phyloP scores from a whole-genome alignment of 2,113 vertebrate species.

The Protobothrops flavoviridis region DNA sequence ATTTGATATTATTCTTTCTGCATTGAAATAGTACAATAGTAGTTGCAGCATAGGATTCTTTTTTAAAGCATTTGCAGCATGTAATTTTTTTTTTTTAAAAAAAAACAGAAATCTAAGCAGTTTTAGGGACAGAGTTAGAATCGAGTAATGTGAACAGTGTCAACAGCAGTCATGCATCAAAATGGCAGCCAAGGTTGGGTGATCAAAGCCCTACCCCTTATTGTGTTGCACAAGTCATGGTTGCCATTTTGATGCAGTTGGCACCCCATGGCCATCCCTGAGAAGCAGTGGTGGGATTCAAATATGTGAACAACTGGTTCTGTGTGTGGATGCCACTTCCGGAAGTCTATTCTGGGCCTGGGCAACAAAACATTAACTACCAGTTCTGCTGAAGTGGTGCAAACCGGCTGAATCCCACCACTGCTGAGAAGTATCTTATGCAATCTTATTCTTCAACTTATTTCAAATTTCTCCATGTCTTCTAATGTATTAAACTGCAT shows the following conservation, averaged over 20 bases:
- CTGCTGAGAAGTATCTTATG: background rate
- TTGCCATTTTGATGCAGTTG: background rate
- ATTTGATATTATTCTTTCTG: background rate
- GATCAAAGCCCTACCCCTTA: background rate
- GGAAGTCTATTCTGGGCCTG: too few species aligned
- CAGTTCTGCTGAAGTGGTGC: too few species aligned
- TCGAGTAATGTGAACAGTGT: background rate
- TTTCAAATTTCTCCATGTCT: background rate
- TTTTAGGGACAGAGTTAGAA: background rate
- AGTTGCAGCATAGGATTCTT: background rate
- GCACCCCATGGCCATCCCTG: background rate
- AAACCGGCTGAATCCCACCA: too few species aligned
- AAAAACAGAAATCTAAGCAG: background rate
- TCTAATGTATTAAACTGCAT: background rate
- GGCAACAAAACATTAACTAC: too few species aligned
- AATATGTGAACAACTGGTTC: too few species aligned
- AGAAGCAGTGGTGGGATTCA: background rate
- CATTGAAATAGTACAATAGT: background rate
- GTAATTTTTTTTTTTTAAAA: background rate
- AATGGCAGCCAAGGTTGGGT: background rate
- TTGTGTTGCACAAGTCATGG: background rate
- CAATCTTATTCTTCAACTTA: background rate
- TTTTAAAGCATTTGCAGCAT: background rate
- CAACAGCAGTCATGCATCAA: background rate
- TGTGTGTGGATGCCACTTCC: too few species aligned